A percentile compares a stretch with the other conserved stretches of the same genome.
These are phyloP conservation scores for Amblyteles armatorius DNA, from an alignment of 2,888 invertebrate species.

Conservation along the genomic window DNA sequence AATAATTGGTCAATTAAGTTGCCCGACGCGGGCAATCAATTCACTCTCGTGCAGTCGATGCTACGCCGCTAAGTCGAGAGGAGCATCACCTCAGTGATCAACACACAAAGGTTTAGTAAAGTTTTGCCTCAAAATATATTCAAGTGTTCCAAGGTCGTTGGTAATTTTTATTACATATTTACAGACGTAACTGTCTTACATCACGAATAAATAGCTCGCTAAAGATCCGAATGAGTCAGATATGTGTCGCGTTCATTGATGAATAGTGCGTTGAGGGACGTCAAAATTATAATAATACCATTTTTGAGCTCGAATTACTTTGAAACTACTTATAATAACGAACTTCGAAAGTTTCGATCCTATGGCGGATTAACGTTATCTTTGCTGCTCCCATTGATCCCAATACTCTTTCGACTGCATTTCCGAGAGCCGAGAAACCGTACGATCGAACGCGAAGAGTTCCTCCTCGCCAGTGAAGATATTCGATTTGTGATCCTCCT, in stretches of 20 bases:
- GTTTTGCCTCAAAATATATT: not conserved
- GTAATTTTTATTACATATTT: conserved; percentile 45
- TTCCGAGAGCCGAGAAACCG: conserved; percentile 96
- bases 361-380: conserved; percentile 72
- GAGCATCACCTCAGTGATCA: not conserved
- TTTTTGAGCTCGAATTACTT: conserved; percentile 13
- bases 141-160: conserved; percentile 5
- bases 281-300: not conserved
- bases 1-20: conserved; percentile 27
- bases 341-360: conserved; percentile 35
- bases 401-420: conserved; percentile 99
- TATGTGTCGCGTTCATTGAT: conserved; percentile 11
- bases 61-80: not conserved
- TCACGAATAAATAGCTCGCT: conserved; percentile 46
- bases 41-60: conserved; percentile 1
- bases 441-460: conserved; percentile 97
- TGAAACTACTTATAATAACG: conserved; percentile 29
- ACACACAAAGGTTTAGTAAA: not conserved
- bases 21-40: not conserved
- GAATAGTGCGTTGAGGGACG: not conserved
- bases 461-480: conserved; percentile 99
- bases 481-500: conserved; percentile 93
- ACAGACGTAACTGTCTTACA: conserved; percentile 14
- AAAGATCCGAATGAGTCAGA: conserved; percentile 12
- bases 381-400: conserved; percentile 90